Base-by-base conservation (phyloP, 2,888 invertebrate genomes). In the Pachymerium ferrugineum region DNA sequence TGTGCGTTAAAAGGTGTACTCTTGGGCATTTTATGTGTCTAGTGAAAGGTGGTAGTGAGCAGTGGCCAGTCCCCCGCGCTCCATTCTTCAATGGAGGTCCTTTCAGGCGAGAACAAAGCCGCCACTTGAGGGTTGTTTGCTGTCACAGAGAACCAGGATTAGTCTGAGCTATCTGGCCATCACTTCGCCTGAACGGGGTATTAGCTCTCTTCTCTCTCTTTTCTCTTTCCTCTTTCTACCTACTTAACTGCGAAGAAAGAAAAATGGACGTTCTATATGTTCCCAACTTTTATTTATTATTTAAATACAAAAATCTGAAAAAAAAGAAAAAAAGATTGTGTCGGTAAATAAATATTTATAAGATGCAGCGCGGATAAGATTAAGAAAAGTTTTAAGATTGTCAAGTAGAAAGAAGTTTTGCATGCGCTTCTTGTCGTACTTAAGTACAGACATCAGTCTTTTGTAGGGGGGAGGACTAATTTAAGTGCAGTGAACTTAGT, bases 101-200 rank as follows among this genome's bases (percentile, higher is more conserved):
- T 69, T 69, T 33, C 30, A 33, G 30, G 69, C 69, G 30, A 69
- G 69, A 69, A 69, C 69, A 69, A 69, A 69, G 69, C 69, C 30
- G 33, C 69, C 69, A 69, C 69, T 69, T 69, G 69, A 69, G 33
- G 69, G 69, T 33, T 69, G 69, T 69, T 30, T 30, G 69, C 69
- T 62, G 62, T 62, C 62, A 62, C 62, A 62, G 62, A 62, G 62
- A 62, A 62, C 62, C 62, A 62, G 62, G 62, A 62, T 62, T 62
- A 62, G 62, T 62, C 62, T 62, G 62, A 62, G 62, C 62, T 62
- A 62, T 62, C 62, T 62, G 62, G 62, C 62, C 62, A 62, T 62
- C 62, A 62, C 62, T 62, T 62, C 62, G 62, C 62, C 62, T 12
- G 62, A 62, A 62, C 62, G 62, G 62, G 62, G 62, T 62, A 62